These are phyloP conservation scores for Hoplias malabaricus DNA, from an alignment of 2,113 vertebrate species.

Conservation along the genomic window DNA sequence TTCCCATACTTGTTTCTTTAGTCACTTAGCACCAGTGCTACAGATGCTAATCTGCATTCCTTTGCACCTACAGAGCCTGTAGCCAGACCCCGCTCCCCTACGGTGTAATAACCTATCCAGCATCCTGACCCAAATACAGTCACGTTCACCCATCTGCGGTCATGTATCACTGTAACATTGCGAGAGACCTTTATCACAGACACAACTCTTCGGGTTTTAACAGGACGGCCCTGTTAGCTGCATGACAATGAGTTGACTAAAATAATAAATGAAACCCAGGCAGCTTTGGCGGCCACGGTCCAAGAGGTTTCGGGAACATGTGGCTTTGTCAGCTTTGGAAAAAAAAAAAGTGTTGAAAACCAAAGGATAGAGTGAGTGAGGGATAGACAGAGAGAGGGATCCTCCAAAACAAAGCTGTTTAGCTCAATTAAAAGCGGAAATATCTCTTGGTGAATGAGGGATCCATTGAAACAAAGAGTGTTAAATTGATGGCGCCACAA, in stretches of 20 bases:
- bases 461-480: slow-evolving; percentile 74
- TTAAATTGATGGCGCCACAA: slow-evolving; percentile 80
- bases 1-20: too few species aligned
- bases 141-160: slow-evolving; percentile 4
- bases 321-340: slow-evolving; percentile 47
- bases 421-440: slow-evolving; percentile 74
- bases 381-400: slow-evolving; percentile 53
- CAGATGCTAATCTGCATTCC: too few species aligned
- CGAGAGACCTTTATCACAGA: slow-evolving; percentile 13
- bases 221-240: neutral
- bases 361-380: slow-evolving; percentile 47
- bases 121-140: slow-evolving; percentile 35
- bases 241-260: slow-evolving; percentile 38
- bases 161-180: neutral
- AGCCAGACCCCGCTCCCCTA: neutral
- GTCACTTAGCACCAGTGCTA: too few species aligned
- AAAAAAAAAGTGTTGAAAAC: slow-evolving; percentile 49
- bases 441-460: slow-evolving; percentile 68
- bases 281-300: slow-evolving; percentile 35
- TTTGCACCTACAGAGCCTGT: neutral
- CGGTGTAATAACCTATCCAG: slow-evolving; percentile 33
- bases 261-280: neutral
- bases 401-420: slow-evolving; percentile 75
- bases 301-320: slow-evolving; percentile 44
- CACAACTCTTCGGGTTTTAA: too few species aligned